These are phyloP conservation scores for Hippopotamus amphibius DNA, from an alignment of 2,113 vertebrate species.

Conservation along the genomic window DNA sequence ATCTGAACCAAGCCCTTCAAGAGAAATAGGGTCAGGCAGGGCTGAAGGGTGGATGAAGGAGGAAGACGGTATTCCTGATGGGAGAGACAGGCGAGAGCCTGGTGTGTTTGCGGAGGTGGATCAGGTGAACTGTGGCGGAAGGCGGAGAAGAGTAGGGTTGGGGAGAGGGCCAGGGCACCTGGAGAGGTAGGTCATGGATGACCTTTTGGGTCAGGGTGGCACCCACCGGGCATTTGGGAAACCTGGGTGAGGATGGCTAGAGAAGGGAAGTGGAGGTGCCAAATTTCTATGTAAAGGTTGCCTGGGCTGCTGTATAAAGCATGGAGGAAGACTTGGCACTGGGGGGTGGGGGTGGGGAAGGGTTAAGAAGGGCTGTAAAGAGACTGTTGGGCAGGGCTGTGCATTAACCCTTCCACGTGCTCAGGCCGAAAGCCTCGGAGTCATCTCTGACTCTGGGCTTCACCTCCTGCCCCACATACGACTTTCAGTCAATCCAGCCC, in stretches of 20 bases:
- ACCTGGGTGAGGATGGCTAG: neutral
- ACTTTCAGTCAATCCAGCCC: neutral
- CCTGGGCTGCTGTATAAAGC: neutral
- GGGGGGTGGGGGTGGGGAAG: neutral
- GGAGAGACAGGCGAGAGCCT: neutral
- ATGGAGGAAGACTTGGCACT: neutral
- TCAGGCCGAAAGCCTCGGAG: neutral
- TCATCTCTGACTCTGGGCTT: neutral
- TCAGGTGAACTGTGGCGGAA: neutral
- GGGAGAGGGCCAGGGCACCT: too few species aligned
- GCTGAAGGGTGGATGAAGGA: neutral
- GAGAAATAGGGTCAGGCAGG: neutral
- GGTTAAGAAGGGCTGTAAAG: neutral
- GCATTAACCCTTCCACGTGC: neutral
- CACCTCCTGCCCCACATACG: neutral
- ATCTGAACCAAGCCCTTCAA: neutral
- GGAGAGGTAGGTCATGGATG: neutral
- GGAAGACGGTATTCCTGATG: neutral
- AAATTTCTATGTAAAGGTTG: neutral
- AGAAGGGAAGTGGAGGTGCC: too few species aligned
- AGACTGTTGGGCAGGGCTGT: accelerated
- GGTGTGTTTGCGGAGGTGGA: neutral
- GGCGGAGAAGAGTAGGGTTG: neutral
- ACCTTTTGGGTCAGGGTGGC: neutral
- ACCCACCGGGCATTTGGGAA: neutral